These are phyloP conservation scores for Stictonetta naevosa DNA, from an alignment of 2,113 vertebrate genomes.

Conservation along the genomic window DNA sequence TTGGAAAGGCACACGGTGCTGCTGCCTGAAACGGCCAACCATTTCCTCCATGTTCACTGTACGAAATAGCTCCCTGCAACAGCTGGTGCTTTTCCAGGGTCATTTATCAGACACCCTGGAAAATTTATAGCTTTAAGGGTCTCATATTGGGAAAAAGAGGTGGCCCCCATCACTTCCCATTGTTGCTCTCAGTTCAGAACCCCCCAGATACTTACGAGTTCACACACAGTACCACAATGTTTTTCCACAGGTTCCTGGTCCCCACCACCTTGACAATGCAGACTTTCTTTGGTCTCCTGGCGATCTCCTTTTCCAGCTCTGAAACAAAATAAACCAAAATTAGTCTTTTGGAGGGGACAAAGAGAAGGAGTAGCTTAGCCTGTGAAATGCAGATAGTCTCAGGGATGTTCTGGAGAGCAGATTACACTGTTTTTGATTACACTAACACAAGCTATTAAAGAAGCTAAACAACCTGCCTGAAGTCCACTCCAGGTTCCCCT, in stretches of 20 bases:
- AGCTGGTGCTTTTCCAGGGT: not conserved
- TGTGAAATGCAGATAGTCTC: not conserved
- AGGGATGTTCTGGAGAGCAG: not conserved
- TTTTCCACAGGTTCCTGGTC: conserved; percentile 98
- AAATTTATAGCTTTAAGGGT: not conserved
- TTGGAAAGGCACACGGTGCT: not conserved
- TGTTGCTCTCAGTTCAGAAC: not conserved
- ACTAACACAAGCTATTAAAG: not conserved
- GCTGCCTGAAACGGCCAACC: not conserved
- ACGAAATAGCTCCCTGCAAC: not conserved
- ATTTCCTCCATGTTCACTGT: fast-evolving
- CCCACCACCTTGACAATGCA: conserved; percentile 95
- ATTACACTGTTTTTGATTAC: fast-evolving
- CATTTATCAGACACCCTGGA: not conserved
- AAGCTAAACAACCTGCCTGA: not conserved
- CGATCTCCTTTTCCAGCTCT: conserved; percentile 94
- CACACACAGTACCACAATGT: conserved; percentile 96
- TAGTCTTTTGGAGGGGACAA: not conserved
- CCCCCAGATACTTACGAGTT: conserved; percentile 87
- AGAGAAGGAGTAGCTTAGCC: not conserved
- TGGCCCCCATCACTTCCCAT: not conserved
- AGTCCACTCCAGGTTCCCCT: not conserved
- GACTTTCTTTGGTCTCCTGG: conserved; percentile 88
- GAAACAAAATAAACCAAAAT: conserved; percentile 44
- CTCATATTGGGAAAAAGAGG: not conserved